Conservation (phyloP, 2,797 vertebrate genomes). For the Macroramphosus scolopax region DNA sequence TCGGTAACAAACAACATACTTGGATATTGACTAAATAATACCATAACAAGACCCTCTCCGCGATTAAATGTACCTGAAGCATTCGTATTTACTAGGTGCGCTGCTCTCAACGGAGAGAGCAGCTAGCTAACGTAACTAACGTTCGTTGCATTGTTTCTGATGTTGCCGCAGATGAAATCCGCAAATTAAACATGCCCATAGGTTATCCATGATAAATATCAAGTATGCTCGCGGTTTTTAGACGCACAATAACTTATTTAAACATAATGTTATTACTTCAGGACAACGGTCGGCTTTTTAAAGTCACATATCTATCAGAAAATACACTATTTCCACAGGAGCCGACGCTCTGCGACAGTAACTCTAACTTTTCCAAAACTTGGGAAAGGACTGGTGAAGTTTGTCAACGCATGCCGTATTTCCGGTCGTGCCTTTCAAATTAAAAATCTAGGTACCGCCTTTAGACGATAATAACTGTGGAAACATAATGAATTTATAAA, state of each 20-base stretch:
- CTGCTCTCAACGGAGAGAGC: constrained; percentile 43
- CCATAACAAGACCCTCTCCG: constrained; percentile 32
- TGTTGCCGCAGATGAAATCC: constrained; percentile 2
- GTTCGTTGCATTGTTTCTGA: constrained; percentile 18
- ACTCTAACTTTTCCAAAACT: constrained; percentile 38
- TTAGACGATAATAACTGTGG: no score
- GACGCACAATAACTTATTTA: background rate
- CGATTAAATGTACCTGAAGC: constrained; percentile 42
- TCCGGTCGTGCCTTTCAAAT: constrained; percentile 33
- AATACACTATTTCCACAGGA: no score
- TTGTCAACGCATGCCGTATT: fast-evolving
- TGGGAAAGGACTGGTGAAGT: background rate
- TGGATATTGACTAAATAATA: constrained; percentile 36
- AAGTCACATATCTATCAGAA: no score
- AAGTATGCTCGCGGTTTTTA: background rate
- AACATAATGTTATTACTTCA: background rate
- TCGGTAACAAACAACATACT: constrained; percentile 18
- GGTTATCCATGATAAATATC: constrained; percentile 4
- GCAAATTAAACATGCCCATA: constrained; percentile 21
- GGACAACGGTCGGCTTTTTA: no score
- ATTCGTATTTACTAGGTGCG: constrained; percentile 43
- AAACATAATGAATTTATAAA: fast-evolving
- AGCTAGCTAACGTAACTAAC: constrained; percentile 45
- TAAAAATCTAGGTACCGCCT: constrained; percentile 16
- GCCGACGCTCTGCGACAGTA: no score